Evolutionary conservation across 2,797 vertebrate genomes (phyloP).

Genomic region (Lutjanus argentimaculatus): DNA sequence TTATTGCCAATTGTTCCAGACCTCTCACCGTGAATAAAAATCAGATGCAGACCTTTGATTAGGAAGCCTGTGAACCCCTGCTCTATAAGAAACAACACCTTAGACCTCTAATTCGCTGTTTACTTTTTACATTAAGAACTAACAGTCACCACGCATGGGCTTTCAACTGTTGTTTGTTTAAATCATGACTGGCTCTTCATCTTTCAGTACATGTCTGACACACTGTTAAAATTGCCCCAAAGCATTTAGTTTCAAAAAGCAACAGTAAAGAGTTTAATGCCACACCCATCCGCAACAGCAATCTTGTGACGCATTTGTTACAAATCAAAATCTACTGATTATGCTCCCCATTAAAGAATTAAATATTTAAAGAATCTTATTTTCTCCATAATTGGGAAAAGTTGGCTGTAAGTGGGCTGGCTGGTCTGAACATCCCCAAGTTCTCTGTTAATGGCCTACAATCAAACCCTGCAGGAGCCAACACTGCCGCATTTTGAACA

Average conservation of each 20-base stretch:
- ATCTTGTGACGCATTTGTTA: background rate
- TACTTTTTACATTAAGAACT: background rate
- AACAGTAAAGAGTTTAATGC: background rate
- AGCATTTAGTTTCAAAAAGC: background rate
- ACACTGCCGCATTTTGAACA: slow-evolving; percentile 44
- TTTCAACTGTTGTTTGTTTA: background rate
- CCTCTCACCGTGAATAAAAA: too few species aligned
- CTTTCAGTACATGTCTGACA: background rate
- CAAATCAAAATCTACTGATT: background rate
- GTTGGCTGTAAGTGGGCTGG: background rate
- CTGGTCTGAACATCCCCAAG: slow-evolving; percentile 22
- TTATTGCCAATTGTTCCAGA: too few species aligned
- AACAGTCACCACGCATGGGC: background rate
- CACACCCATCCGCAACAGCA: slow-evolving; percentile 9
- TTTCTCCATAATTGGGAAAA: background rate
- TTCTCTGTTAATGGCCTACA: slow-evolving; percentile 46
- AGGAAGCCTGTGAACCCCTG: too few species aligned
- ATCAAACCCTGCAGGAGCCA: slow-evolving; percentile 43
- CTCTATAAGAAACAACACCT: background rate
- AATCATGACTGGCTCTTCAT: slow-evolving; percentile 6
- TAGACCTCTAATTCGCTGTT: background rate
- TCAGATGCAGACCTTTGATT: too few species aligned
- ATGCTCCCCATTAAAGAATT: background rate
- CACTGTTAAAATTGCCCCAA: background rate
- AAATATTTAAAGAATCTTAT: background rate